Evolutionary conservation across 2,888 invertebrate genomes (phyloP).

Genomic region (Monopis laevigella): DNA sequence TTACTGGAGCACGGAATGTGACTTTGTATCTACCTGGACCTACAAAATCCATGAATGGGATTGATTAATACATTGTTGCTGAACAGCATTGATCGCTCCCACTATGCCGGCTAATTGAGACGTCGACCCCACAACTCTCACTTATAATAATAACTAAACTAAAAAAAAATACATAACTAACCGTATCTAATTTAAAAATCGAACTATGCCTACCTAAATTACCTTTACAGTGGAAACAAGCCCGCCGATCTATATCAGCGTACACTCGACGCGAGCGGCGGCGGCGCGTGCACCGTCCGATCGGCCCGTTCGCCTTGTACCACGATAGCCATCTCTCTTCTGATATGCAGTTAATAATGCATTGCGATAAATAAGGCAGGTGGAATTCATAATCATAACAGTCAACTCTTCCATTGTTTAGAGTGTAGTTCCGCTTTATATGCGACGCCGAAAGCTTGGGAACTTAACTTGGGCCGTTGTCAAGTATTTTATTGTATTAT

Average conservation of each 20-base stretch:
- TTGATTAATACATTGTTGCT: too few relatives aligned
- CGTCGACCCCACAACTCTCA: too few relatives aligned
- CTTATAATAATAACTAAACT: too few relatives aligned
- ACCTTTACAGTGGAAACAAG: constrained; percentile 27
- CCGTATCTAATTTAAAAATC: too few relatives aligned
- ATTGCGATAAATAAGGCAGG: constrained; percentile 47
- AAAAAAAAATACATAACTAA: too few relatives aligned
- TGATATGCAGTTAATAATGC: constrained; percentile 62
- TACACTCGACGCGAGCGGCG: constrained; percentile 33
- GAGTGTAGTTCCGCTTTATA: constrained; percentile 8
- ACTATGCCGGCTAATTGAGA: too few relatives aligned
- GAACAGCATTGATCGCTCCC: too few relatives aligned
- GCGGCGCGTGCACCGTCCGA: constrained; percentile 46
- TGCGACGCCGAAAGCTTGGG: constrained; percentile 7
- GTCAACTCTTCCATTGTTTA: constrained; percentile 8
- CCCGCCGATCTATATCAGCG: constrained; percentile 42
- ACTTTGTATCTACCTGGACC: too few relatives aligned
- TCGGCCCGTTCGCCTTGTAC: constrained; percentile 43
- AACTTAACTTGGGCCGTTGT: neutral
- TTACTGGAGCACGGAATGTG: too few relatives aligned
- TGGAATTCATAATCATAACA: constrained; percentile 12
- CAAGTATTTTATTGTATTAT: constrained; percentile 2
- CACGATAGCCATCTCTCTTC: constrained; percentile 52
- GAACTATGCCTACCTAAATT: too few relatives aligned
- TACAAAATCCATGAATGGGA: too few relatives aligned